Evolutionary conservation across 2,113 vertebrate species (phyloP).

Genomic region (Malurus cyaneus): DNA sequence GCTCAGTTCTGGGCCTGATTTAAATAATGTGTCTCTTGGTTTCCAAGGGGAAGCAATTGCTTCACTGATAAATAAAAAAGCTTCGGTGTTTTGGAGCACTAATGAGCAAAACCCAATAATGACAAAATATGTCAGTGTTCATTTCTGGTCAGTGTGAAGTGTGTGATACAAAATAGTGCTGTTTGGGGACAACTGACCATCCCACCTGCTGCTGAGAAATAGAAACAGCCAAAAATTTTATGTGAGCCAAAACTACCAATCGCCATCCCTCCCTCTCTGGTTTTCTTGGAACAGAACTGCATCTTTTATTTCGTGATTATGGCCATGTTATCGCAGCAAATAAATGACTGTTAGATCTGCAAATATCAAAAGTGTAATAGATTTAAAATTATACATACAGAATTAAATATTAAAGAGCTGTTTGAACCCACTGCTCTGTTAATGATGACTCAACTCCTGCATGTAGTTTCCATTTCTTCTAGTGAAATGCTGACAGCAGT

Average conservation of each 20-base stretch:
- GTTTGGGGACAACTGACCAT: not conserved
- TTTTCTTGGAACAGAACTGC: not conserved
- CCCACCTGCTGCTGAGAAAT: not conserved
- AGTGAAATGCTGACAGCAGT: not conserved
- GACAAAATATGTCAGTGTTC: not conserved
- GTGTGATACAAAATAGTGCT: not conserved
- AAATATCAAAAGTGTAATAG: constrained; percentile 4
- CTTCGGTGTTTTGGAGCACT: constrained; percentile 22
- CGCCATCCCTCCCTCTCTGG: not conserved
- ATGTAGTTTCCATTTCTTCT: not conserved
- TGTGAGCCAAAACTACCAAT: not conserved
- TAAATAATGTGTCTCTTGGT: constrained; percentile 41
- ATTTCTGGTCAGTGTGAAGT: not conserved
- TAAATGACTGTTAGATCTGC: not conserved
- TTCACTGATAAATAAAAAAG: constrained; percentile 36
- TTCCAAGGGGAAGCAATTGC: constrained; percentile 56
- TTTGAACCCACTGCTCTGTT: not conserved
- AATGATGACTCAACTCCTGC: not conserved
- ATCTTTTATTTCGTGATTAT: not conserved
- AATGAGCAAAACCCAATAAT: not conserved
- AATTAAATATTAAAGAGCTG: not conserved
- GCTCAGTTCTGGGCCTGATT: constrained; percentile 33
- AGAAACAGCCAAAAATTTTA: not conserved
- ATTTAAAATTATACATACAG: not conserved
- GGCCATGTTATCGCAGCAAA: not conserved